Percentiles rank a stretch among this genome's conserved stretches.
Conservation (phyloP, 2,797 vertebrate genomes). For the Artibeus jamaicensis region DNA sequence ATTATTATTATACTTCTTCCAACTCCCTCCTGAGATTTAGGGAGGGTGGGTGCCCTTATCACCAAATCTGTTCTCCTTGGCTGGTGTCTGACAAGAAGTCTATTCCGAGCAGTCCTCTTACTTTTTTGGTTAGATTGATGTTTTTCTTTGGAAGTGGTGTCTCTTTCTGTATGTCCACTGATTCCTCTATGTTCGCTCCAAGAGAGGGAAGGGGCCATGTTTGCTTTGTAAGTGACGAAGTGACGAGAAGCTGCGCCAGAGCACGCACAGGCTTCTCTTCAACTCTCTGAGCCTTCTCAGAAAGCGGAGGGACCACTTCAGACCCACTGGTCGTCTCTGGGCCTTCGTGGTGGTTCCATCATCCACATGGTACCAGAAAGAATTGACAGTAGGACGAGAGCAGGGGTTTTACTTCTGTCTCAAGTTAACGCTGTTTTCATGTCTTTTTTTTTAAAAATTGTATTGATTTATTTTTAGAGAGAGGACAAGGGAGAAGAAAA, state of each 20-base stretch:
- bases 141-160: background rate
- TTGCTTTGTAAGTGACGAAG: background rate
- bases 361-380: background rate
- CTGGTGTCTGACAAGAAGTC: background rate
- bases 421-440: background rate
- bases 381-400: background rate
- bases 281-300: background rate
- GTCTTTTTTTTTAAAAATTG: background rate
- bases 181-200: background rate
- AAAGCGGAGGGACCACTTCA: background rate
- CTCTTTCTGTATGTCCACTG: background rate
- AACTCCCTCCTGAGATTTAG: background rate
- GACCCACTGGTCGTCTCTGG: background rate
- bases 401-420: background rate
- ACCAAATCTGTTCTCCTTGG: background rate
- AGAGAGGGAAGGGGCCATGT: background rate
- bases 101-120: background rate
- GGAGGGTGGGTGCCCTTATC: background rate
- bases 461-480: too few relatives aligned
- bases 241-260: too few relatives aligned
- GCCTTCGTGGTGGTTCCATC: background rate
- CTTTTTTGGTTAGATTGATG: background rate
- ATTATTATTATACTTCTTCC: background rate
- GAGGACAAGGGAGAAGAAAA: too few relatives aligned
- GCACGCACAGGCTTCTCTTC: background rate